A percentile compares a stretch with the other conserved stretches of the same genome.
phyloP scores from a whole-genome alignment of 2,113 vertebrate species.

The Girardinichthys multiradiatus region DNA sequence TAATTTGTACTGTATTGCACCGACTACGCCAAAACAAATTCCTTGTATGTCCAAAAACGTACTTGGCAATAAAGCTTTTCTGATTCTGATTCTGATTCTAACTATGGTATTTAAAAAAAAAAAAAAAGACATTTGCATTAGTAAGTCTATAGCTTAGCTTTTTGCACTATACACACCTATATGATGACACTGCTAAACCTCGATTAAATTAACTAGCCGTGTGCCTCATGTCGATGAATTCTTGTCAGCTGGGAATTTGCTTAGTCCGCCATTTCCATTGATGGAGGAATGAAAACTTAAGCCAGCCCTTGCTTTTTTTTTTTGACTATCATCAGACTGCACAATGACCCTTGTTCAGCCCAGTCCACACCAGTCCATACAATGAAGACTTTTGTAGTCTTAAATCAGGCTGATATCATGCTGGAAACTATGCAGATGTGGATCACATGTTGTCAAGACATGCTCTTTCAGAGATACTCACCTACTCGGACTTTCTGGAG shows the following conservation, averaged over 20 bases:
- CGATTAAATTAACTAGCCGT: conserved; percentile 33
- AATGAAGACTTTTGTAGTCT: conserved; percentile 75
- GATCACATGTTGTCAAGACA: conserved; percentile 81
- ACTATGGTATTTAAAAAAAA: conserved; percentile 12
- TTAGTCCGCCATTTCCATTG: conserved; percentile 56
- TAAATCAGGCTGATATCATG: conserved; percentile 82
- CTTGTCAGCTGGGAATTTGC: conserved; percentile 60
- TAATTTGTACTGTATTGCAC: no score
- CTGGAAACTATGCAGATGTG: conserved; percentile 81
- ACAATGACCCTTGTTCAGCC: conserved; percentile 72
- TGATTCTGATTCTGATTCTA: no score
- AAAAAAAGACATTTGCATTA: not conserved
- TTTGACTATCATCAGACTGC: conserved; percentile 32
- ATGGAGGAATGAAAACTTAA: conserved; percentile 53
- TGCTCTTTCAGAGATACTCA: conserved; percentile 69
- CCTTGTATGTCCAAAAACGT: no score
- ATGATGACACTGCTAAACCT: conserved; percentile 4
- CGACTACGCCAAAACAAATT: no score
- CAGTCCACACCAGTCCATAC: conserved; percentile 61
- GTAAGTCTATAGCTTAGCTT: not conserved
- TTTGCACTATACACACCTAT: not conserved
- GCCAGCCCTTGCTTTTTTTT: conserved; percentile 35
- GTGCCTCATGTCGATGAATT: conserved; percentile 36
- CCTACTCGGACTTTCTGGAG: conserved; percentile 66
- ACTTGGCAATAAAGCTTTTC: no score